Percentiles rank a stretch among this genome's conserved stretches.
These are phyloP conservation scores for Zoanthus sansibaricus DNA, from an alignment of 92 coral and sea anemone genomes.

Conservation along the genomic window DNA sequence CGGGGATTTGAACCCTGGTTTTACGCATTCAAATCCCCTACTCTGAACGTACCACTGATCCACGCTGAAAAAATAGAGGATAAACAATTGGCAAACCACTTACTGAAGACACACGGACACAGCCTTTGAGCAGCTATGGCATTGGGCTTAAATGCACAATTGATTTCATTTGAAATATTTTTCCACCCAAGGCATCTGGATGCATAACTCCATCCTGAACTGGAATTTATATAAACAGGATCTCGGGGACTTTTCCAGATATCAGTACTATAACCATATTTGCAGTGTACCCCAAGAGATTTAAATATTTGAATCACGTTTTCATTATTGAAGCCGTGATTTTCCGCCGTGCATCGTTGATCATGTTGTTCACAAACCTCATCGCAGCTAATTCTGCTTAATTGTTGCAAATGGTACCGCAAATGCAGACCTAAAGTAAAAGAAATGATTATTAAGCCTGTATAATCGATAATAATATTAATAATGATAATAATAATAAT, in stretches of 20 bases:
- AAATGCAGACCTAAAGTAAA: neutral
- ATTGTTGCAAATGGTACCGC: neutral
- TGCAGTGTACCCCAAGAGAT: neutral
- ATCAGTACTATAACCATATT: neutral
- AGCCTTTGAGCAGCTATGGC: neutral
- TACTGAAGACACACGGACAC: slow-evolving; percentile 10
- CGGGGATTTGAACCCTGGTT: no score
- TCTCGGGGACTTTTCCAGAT: neutral
- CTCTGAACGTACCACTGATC: no score
- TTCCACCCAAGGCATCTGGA: slow-evolving; percentile 22
- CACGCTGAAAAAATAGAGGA: no score
- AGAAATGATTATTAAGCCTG: no score
- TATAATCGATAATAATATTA: no score
- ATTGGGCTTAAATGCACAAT: neutral
- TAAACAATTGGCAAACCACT: neutral
- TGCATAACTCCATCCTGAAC: neutral
- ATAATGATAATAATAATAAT: no score
- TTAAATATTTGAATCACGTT: neutral
- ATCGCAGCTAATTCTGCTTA: neutral
- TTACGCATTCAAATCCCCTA: no score
- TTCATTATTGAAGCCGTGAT: slow-evolving; percentile 5
- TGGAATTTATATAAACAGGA: slow-evolving; percentile 2
- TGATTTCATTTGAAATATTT: neutral
- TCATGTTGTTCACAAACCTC: slow-evolving; percentile 1
- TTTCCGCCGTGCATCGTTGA: neutral